Percentiles rank a stretch among this genome's conserved stretches.
phyloP scores from a whole-genome alignment of 2,888 invertebrate species.

The Cerastis leucographa region DNA sequence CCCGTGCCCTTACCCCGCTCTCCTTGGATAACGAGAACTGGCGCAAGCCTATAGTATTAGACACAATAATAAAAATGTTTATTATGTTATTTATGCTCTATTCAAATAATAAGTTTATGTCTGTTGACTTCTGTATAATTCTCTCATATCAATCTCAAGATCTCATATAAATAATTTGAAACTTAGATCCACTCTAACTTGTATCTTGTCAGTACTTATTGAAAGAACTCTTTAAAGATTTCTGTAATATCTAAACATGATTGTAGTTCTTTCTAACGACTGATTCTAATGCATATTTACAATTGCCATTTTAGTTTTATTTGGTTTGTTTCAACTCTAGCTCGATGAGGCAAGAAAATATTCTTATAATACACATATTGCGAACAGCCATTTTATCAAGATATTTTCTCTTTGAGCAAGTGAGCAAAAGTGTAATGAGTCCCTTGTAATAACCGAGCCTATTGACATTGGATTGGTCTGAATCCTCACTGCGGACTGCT shows the following conservation, averaged over 20 bases:
- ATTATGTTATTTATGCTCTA: too few species aligned
- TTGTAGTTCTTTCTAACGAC: neutral
- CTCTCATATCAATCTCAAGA: too few species aligned
- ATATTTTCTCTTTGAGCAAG: neutral
- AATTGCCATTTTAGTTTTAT: neutral
- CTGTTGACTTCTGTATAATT: too few species aligned
- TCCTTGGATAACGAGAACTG: too few species aligned
- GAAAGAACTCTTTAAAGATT: conserved; percentile 1
- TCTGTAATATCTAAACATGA: neutral
- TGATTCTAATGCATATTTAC: neutral
- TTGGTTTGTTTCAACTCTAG: neutral
- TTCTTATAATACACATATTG: neutral
- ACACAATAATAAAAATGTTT: too few species aligned
- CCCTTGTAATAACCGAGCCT: neutral
- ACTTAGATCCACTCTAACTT: conserved; percentile 1
- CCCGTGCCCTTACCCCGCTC: too few species aligned
- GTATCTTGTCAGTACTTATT: neutral
- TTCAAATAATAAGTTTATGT: too few species aligned
- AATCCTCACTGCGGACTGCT: neutral
- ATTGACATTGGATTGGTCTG: neutral
- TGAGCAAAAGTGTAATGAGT: neutral
- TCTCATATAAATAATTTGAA: conserved; percentile 32
- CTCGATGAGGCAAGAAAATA: neutral
- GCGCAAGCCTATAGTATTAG: too few species aligned
- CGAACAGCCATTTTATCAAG: neutral